Conservation (phyloP, 1,140 invertebrate species). For the Drosophila punjabiensis region DNA sequence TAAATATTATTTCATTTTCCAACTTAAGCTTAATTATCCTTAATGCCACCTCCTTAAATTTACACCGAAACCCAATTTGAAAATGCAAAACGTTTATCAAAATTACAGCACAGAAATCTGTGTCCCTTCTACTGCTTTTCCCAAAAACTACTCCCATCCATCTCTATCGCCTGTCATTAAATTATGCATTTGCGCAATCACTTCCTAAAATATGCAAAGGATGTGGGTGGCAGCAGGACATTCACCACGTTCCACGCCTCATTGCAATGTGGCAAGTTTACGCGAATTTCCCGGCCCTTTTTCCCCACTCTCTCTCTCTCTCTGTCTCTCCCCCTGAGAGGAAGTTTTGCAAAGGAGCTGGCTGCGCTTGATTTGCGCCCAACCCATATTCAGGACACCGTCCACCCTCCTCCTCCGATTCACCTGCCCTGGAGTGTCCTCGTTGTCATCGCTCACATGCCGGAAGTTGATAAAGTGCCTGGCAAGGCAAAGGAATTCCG, state of each 20-base stretch:
- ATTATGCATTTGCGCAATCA: constrained; percentile 82
- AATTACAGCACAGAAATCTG: constrained; percentile 50
- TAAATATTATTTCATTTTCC: too few species aligned
- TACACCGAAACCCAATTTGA: neutral
- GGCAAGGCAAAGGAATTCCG: constrained; percentile 72
- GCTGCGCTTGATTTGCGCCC: constrained; percentile 73
- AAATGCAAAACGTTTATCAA: constrained; percentile 46
- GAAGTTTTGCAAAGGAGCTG: constrained; percentile 59
- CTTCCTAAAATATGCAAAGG: constrained; percentile 79
- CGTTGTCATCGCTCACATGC: constrained; percentile 70
- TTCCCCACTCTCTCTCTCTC: too few species aligned
- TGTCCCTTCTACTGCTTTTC: neutral
- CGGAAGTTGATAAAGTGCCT: constrained; percentile 81
- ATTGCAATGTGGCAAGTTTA: constrained; percentile 63
- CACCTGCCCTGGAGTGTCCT: constrained; percentile 40
- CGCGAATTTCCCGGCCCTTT: constrained; percentile 33
- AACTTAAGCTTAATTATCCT: too few species aligned
- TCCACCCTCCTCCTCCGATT: neutral
- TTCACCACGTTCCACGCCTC: constrained; percentile 53
- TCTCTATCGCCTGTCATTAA: constrained; percentile 78
- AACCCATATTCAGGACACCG: neutral
- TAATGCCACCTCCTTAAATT: neutral
- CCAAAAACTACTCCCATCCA: constrained; percentile 9
- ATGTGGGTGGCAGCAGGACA: constrained; percentile 20
- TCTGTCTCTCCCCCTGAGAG: neutral